A percentile compares a stretch with the other conserved stretches of the same genome.
These are phyloP conservation scores for Pelobates fuscus DNA, from an alignment of 2,113 vertebrate genomes.

Conservation along the genomic window DNA sequence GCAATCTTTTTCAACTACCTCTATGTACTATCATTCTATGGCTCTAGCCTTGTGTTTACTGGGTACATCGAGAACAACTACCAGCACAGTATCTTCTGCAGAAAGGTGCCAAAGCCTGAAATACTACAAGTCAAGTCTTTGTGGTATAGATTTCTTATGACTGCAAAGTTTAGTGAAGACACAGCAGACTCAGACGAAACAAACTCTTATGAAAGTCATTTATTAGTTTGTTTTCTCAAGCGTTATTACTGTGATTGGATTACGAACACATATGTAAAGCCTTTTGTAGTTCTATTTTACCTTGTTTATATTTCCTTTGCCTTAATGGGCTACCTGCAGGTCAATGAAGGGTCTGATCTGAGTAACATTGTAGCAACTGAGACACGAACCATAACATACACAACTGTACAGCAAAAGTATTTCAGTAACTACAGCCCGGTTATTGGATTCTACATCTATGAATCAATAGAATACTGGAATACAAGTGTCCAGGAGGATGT, in stretches of 20 bases:
- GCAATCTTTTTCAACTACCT: slow-evolving; percentile 94
- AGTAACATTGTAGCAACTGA: slow-evolving; percentile 94
- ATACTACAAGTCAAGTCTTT: slow-evolving; percentile 90
- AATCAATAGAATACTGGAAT: slow-evolving; percentile 98
- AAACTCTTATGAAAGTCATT: slow-evolving; percentile 89
- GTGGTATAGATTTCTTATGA: slow-evolving; percentile 96
- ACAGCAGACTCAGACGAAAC: slow-evolving; percentile 73
- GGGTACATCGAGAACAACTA: slow-evolving; percentile 98
- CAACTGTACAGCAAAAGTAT: slow-evolving; percentile 91
- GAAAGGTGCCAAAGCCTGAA: slow-evolving; percentile 92
- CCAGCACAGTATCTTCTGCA: slow-evolving; percentile 96
- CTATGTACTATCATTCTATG: slow-evolving; percentile 97
- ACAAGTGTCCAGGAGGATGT: slow-evolving; percentile 93
- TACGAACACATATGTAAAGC: slow-evolving; percentile 98
- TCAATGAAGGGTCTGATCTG: slow-evolving; percentile 95
- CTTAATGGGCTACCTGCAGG: slow-evolving; percentile 98
- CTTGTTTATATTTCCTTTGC: slow-evolving; percentile 99
- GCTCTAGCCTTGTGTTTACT: slow-evolving; percentile 96
- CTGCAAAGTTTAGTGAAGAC: slow-evolving; percentile 92
- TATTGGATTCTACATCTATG: slow-evolving; percentile 98
- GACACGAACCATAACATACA: slow-evolving; percentile 91
- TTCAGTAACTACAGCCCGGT: slow-evolving; percentile 97
- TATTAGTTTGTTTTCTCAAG: slow-evolving; percentile 94
- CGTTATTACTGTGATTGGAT: slow-evolving; percentile 99
- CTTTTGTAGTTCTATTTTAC: slow-evolving; percentile 98